phyloP scores from a whole-genome alignment of 2,113 vertebrate genomes.

The Cyphomyrus plagiostoma region DNA sequence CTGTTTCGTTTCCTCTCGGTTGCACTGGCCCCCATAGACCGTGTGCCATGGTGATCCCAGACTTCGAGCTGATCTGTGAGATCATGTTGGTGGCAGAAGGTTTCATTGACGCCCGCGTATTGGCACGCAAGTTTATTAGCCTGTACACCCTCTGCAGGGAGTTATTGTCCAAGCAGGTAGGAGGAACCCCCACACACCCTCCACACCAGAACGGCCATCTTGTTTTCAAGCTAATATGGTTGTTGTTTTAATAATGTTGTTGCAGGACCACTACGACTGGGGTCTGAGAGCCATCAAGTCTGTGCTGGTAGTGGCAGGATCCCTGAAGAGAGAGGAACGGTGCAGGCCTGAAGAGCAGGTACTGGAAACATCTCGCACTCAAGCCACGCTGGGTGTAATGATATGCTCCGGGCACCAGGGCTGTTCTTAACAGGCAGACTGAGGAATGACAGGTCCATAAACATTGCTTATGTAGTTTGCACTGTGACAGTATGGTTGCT shows the following conservation, averaged over 20 bases:
- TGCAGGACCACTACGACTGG: conserved; percentile 65
- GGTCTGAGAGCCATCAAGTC: conserved; percentile 66
- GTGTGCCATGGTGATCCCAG: conserved; percentile 66
- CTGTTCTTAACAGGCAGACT: not conserved
- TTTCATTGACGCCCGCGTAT: conserved; percentile 61
- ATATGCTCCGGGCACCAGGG: not conserved
- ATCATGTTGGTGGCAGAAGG: conserved; percentile 66
- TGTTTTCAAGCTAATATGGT: not conserved
- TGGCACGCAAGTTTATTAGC: conserved; percentile 69
- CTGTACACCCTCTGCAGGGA: conserved; percentile 65
- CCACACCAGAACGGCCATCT: not conserved
- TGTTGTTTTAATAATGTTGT: not conserved
- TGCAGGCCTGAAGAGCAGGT: conserved; percentile 68
- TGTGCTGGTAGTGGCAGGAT: conserved; percentile 61
- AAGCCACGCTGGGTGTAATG: not conserved
- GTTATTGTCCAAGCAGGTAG: conserved; percentile 66
- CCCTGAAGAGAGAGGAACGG: conserved; percentile 61
- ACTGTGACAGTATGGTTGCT: not conserved
- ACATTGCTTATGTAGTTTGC: not conserved
- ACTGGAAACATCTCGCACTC: conserved; percentile 4
- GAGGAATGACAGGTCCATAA: not conserved
- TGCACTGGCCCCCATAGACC: conserved; percentile 38
- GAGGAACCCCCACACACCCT: not conserved
- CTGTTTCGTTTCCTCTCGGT: not conserved
- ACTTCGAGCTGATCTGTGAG: conserved; percentile 72